phyloP scores from a whole-genome alignment of 2,113 vertebrate genomes.

The Chaenocephalus aceratus region DNA sequence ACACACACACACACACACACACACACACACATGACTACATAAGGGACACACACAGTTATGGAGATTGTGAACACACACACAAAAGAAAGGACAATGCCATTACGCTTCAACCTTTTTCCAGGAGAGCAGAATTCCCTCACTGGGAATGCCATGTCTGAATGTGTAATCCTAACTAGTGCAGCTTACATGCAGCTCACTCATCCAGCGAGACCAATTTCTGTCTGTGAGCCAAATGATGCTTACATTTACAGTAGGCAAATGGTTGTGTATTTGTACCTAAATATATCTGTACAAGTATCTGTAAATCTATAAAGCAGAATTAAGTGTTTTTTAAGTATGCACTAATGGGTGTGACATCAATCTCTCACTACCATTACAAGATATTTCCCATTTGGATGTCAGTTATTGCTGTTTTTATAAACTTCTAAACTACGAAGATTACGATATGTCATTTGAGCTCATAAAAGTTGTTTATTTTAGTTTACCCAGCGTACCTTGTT shows the following conservation, averaged over 20 bases:
- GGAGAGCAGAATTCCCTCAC: background rate
- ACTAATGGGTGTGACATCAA: slow-evolving; percentile 1
- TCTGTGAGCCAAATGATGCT: background rate
- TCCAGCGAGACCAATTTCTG: slow-evolving; percentile 9
- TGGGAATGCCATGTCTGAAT: slow-evolving; percentile 27
- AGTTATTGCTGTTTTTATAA: background rate
- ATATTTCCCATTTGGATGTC: background rate
- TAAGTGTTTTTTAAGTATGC: background rate
- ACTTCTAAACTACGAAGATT: background rate
- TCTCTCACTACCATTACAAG: background rate
- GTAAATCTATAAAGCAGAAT: background rate
- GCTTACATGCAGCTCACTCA: slow-evolving; percentile 11
- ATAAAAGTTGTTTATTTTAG: background rate
- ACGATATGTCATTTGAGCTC: background rate
- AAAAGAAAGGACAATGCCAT: slow-evolving; percentile 32
- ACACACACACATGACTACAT: slow-evolving; percentile 6
- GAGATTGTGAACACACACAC: slow-evolving; percentile 25
- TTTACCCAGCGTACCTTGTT: background rate
- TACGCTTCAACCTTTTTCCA: slow-evolving; percentile 41
- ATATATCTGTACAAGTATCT: background rate
- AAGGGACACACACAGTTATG: slow-evolving; percentile 28
- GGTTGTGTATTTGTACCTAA: background rate
- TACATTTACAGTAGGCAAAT: background rate
- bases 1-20: background rate
- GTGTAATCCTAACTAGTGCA: slow-evolving; percentile 35